Evolutionary conservation across 2,888 invertebrate species (phyloP).

Genomic region (Andrena hattorfiana): DNA sequence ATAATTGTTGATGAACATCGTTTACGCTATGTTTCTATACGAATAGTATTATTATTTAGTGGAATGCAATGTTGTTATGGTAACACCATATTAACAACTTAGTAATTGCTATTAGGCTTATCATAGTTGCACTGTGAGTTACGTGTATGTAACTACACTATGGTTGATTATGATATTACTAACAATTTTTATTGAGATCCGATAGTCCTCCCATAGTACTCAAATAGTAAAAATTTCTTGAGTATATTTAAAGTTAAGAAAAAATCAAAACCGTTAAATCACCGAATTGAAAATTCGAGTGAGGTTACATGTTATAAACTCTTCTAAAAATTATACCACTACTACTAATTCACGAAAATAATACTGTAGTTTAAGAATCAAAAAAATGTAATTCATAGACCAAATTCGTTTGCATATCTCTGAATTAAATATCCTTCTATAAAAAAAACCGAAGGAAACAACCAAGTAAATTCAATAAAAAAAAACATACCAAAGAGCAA

Average conservation of each 20-base stretch:
- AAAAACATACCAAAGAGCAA: neutral
- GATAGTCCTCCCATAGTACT: too few relatives aligned
- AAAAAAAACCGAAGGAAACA: conserved; percentile 1
- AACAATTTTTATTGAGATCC: too few relatives aligned
- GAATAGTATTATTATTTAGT: too few relatives aligned
- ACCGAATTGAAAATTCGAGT: neutral
- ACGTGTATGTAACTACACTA: too few relatives aligned
- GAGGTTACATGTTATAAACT: conserved; percentile 28
- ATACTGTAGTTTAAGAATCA: neutral
- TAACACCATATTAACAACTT: too few relatives aligned
- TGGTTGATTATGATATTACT: too few relatives aligned
- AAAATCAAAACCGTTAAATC: too few relatives aligned
- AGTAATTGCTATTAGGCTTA: too few relatives aligned
- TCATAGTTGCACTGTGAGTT: too few relatives aligned
- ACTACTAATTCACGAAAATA: neutral
- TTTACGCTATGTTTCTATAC: neutral
- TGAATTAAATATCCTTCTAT: neutral
- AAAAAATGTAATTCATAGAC: neutral
- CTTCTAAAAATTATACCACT: neutral
- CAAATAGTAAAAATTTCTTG: too few relatives aligned
- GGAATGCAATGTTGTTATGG: too few relatives aligned
- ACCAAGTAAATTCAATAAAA: conserved; percentile 8
- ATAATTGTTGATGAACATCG: neutral
- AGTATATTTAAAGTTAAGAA: too few relatives aligned
- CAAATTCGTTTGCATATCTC: neutral